These are phyloP conservation scores for Anniella stebbinsi DNA, from an alignment of 2,797 vertebrate species.

Conservation along the genomic window DNA sequence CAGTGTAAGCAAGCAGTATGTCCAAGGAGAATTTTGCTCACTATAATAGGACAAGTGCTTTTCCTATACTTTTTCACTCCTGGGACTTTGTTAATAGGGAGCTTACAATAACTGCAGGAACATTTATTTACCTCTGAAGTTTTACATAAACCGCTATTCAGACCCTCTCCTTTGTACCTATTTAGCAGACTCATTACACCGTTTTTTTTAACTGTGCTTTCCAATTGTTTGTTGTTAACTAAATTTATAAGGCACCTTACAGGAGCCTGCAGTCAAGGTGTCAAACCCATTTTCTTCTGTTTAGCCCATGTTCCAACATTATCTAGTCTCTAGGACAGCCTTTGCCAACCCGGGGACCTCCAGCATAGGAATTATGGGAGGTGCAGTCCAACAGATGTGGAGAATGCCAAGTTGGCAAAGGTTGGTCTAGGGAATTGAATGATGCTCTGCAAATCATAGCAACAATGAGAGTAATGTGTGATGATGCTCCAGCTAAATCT, in stretches of 20 bases:
- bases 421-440: neutral
- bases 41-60: neutral
- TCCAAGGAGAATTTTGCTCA: constrained; percentile 1
- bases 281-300: neutral
- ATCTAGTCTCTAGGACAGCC: neutral
- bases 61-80: neutral
- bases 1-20: constrained; percentile 1
- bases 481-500: neutral
- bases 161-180: neutral
- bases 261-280: neutral
- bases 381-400: too few relatives aligned
- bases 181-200: neutral
- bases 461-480: neutral
- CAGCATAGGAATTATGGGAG: too few relatives aligned
- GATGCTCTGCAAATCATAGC: neutral
- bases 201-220: neutral
- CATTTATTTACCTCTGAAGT: constrained; percentile 10
- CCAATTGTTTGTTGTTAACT: neutral
- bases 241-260: constrained; percentile 1
- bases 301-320: neutral
- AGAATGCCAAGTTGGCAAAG: too few relatives aligned
- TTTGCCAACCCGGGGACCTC: too few relatives aligned
- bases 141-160: neutral
- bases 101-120: neutral
- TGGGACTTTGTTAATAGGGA: constrained; percentile 14